Evolutionary conservation across 2,888 invertebrate genomes (phyloP).

Genomic region (Rhodophaea formosa): DNA sequence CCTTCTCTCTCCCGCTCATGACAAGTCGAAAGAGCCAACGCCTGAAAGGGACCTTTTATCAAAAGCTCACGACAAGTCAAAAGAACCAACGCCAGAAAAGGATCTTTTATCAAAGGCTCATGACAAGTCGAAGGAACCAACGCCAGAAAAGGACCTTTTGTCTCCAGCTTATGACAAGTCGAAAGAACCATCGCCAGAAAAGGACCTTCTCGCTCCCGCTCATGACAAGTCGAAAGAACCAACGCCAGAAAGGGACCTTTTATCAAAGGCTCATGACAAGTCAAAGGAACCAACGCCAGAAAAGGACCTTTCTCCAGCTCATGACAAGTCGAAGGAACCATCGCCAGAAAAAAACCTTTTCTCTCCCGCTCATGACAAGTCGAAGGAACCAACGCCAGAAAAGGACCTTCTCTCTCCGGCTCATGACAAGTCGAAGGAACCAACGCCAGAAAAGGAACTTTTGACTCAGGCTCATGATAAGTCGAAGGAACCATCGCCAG

Average conservation of each 20-base stretch:
- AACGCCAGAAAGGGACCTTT: slow-evolving; percentile 18
- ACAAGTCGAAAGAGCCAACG: background rate
- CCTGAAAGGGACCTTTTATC: background rate
- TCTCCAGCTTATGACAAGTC: background rate
- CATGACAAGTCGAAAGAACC: slow-evolving; percentile 16
- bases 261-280: background rate
- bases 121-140: background rate
- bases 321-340: background rate
- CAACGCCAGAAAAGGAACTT: background rate
- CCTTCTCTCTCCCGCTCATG: background rate
- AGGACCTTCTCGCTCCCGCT: background rate
- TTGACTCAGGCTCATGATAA: background rate
- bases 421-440: slow-evolving; percentile 11
- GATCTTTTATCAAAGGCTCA: background rate
- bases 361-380: background rate
- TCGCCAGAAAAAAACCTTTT: background rate
- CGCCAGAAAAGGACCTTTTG: background rate
- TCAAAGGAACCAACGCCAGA: background rate
- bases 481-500: background rate
- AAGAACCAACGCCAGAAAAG: background rate
- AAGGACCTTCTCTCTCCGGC: background rate
- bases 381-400: background rate
- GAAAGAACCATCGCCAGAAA: background rate
- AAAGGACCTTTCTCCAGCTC: background rate
- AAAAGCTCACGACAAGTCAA: background rate